Evolutionary conservation across 2,113 vertebrate genomes (phyloP), one percentile per base, ranked within the genome.

Genomic region (Gasterosteus nipponicus): DNA sequence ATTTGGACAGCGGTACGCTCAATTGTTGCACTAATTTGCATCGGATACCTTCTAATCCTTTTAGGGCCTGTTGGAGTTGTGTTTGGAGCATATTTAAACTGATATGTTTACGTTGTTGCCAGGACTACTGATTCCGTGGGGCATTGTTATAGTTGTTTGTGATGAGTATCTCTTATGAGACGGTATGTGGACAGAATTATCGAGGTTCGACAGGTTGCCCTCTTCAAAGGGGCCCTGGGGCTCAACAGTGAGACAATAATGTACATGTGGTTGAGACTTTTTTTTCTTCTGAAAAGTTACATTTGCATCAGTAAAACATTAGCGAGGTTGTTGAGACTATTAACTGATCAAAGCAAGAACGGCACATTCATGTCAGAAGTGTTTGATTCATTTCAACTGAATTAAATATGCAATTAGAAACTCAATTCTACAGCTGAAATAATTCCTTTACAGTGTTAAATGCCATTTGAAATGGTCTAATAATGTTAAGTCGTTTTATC

Each of bases 391-490:
- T 51, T 69, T 62, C 53, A 14, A 26, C 54, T 61, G 10, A 53
- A 53, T 31, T 10, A 70, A 83, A 41, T 67, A 29, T 81, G 42
- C 35, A 62, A 62, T 78, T 57, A 56, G n/a, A 41, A n/a, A 22
- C 35, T 59, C 1, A 35, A 53, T 85, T 81, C 76, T 59, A 81
- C 31, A 54, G 53, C 57, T 78, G 72, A 76, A 19, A 26, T 39
- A 8, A 16, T 65, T 62, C 15, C 15, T 18, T 68, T 39, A 38
- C 44, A 65, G 38, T 41, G 35, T 64, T 35, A 51, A 19, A 12
- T 15, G 41, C 2, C 14, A 4, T 10, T 46, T 57, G 3, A 66
- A 39, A 39, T 68, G 16, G 2, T 22, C 59, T 61, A 44, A 29
- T 53, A 63, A 15, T 19, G 3, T 44, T 10, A 26, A 60, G 51